Conservation (phyloP, 2,888 invertebrate species). For the Drosophila mercatorum region DNA sequence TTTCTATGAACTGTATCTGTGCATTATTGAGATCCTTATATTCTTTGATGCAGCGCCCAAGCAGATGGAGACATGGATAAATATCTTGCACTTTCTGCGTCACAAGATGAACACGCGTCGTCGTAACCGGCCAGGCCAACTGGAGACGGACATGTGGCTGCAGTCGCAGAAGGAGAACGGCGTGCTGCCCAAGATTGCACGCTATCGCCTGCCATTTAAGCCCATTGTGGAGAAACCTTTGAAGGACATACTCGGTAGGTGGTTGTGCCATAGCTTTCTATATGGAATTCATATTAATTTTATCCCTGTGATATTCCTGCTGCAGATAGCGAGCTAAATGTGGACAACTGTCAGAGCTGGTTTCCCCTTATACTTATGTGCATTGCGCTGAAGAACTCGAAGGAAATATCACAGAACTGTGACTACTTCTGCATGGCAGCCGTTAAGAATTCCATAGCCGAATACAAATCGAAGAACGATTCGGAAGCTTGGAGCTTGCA, state of each 20-base stretch:
- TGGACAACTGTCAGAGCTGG: constrained; percentile 84
- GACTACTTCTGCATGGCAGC: constrained; percentile 84
- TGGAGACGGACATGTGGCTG: constrained; percentile 84
- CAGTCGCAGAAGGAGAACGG: constrained; percentile 82
- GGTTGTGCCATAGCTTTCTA: background rate
- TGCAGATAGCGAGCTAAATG: constrained; percentile 82
- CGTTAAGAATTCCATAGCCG: constrained; percentile 83
- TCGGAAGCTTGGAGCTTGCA: constrained; percentile 82
- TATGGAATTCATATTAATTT: background rate
- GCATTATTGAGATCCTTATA: constrained; percentile 83
- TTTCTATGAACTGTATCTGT: constrained; percentile 84
- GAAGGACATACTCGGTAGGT: constrained; percentile 80
- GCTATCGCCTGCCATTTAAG: constrained; percentile 84
- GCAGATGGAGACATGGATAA: constrained; percentile 83
- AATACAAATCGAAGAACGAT: constrained; percentile 81
- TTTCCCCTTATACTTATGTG: constrained; percentile 84
- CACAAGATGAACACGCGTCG: constrained; percentile 83
- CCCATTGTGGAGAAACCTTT: constrained; percentile 82
- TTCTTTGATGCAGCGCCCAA: constrained; percentile 80
- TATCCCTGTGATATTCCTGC: background rate
- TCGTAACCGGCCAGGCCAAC: constrained; percentile 80
- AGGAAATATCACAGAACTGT: constrained; percentile 77
- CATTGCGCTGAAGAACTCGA: constrained; percentile 77
- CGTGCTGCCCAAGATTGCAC: constrained; percentile 83
- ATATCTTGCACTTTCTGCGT: constrained; percentile 83